Evolutionary conservation across 2,888 invertebrate genomes (phyloP).

Genomic region (Agriotes lineatus): DNA sequence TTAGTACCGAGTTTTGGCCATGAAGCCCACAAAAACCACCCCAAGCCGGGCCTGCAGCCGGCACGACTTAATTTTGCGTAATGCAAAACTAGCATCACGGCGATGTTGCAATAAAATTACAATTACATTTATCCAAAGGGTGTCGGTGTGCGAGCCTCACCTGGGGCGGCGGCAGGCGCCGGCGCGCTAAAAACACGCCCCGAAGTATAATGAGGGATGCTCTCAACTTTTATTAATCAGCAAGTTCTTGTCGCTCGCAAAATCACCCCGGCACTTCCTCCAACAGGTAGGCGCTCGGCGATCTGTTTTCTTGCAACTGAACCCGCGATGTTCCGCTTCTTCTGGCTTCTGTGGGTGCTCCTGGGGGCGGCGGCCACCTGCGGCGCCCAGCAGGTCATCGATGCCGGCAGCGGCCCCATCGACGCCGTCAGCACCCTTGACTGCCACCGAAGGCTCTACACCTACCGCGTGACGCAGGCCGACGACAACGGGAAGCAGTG

Average conservation of each 20-base stretch:
- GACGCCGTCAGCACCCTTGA: constrained; percentile 69
- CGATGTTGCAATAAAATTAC: too few species aligned
- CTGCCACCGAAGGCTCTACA: constrained; percentile 77
- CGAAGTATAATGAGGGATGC: constrained; percentile 52
- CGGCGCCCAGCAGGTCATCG: constrained; percentile 51
- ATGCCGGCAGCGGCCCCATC: constrained; percentile 50
- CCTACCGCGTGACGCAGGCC: constrained; percentile 75
- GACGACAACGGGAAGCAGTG: constrained; percentile 77
- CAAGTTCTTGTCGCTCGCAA: constrained; percentile 52
- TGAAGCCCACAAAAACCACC: too few species aligned
- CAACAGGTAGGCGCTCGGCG: constrained; percentile 29
- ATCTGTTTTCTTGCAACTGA: too few species aligned
- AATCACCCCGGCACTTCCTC: constrained; percentile 31
- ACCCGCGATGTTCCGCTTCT: constrained; percentile 30
- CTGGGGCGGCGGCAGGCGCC: constrained; percentile 45
- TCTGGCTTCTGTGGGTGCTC: constrained; percentile 23
- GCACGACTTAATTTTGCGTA: too few species aligned
- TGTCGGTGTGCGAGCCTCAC: constrained; percentile 24
- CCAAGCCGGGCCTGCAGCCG: too few species aligned
- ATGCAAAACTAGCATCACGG: too few species aligned
- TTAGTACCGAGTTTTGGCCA: too few species aligned
- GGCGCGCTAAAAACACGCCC: constrained; percentile 52
- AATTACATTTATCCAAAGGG: not conserved
- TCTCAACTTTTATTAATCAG: constrained; percentile 58
- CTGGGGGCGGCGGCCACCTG: constrained; percentile 12